phyloP scores from a whole-genome alignment of 2,888 invertebrate species.

The Thumatha senex region DNA sequence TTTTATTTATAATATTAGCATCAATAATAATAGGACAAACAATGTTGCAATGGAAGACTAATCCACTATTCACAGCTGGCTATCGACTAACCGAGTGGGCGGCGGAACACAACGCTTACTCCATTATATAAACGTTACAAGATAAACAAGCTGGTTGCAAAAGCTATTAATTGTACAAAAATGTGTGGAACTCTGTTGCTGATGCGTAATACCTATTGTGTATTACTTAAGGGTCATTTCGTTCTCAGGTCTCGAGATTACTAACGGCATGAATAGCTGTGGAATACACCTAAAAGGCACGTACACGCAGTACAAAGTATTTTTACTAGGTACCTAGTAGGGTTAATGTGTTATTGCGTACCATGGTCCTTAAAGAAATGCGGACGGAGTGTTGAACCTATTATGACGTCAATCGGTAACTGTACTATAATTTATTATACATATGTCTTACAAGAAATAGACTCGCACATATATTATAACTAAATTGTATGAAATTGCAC shows the following conservation, averaged over 20 bases:
- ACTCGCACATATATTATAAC: no score
- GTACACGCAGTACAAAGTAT: neutral
- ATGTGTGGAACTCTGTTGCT: constrained; percentile 6
- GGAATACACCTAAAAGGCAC: constrained; percentile 5
- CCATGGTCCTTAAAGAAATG: no score
- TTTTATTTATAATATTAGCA: no score
- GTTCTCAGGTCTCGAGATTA: constrained; percentile 1
- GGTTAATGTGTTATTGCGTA: no score
- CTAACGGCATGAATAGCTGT: constrained; percentile 1
- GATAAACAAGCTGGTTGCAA: constrained; percentile 22
- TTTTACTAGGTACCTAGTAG: no score
- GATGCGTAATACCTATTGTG: constrained; percentile 3
- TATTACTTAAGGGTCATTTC: constrained; percentile 2
- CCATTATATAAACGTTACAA: constrained; percentile 22
- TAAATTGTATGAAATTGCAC: no score
- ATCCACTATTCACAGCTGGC: constrained; percentile 41
- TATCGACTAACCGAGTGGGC: constrained; percentile 33
- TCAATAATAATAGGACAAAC: neutral
- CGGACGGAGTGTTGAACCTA: no score
- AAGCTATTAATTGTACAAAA: constrained; percentile 14
- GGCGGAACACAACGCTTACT: constrained; percentile 35
- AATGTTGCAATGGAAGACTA: constrained; percentile 36
- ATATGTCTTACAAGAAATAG: no score
- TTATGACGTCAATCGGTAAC: no score
- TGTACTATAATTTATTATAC: no score